phyloP scores from a whole-genome alignment of 2,113 vertebrate species.

The Xenopus borealis region DNA sequence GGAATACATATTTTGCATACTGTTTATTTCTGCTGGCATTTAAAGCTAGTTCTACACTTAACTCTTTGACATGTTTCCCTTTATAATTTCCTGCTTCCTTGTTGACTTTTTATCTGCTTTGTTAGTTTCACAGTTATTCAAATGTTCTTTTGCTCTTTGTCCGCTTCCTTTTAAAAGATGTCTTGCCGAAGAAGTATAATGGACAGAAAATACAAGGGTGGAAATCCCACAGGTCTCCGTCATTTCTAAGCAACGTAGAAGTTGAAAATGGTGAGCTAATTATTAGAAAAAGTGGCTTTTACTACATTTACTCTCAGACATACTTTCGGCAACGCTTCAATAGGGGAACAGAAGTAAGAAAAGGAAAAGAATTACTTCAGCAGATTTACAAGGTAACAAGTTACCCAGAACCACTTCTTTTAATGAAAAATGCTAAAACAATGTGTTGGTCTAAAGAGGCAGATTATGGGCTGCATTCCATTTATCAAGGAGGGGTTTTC shows the following conservation, averaged over 20 bases:
- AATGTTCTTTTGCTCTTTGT: not conserved
- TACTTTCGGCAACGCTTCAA: conserved; percentile 84
- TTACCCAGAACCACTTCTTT: conserved; percentile 83
- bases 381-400: conserved; percentile 86
- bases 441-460: conserved; percentile 90
- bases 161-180: conserved; percentile 49
- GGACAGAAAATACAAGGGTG: conserved; percentile 87
- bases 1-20: too few relatives aligned
- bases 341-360: conserved; percentile 51
- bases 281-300: conserved; percentile 77
- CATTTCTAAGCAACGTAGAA: conserved; percentile 82
- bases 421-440: conserved; percentile 94
- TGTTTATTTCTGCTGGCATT: too few relatives aligned
- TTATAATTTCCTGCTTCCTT: too few relatives aligned
- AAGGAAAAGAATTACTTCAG: conserved; percentile 82
- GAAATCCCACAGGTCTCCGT: conserved; percentile 81
- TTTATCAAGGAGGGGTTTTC: conserved; percentile 93
- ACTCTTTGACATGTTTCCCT: too few relatives aligned
- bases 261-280: conserved; percentile 85
- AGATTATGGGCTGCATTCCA: conserved; percentile 88
- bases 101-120: too few relatives aligned
- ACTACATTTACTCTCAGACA: conserved; percentile 92
- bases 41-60: too few relatives aligned
- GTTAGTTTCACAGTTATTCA: too few relatives aligned
- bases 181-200: conserved; percentile 56